These are phyloP conservation scores for Trinectes maculatus DNA, from an alignment of 2,113 vertebrate genomes.

Conservation along the genomic window DNA sequence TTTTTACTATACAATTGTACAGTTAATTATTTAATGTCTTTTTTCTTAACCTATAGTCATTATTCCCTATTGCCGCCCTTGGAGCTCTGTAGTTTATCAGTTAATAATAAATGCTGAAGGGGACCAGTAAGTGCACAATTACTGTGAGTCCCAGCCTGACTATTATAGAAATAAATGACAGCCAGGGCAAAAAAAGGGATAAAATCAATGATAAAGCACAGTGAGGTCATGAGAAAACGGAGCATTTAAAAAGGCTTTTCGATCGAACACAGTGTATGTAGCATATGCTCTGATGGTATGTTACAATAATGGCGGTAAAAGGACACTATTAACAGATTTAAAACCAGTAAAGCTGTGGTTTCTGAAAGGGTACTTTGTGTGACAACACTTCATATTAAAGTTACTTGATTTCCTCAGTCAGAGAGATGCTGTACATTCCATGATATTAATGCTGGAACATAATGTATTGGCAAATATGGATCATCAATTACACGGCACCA, in stretches of 20 bases:
- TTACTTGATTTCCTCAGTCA: neutral
- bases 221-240: neutral
- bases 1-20: too few relatives aligned
- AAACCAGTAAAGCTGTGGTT: neutral
- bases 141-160: neutral
- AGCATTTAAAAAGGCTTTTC: neutral
- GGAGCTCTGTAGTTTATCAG: neutral
- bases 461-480: neutral
- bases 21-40: neutral
- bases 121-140: neutral
- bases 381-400: neutral
- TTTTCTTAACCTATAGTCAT: neutral
- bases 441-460: neutral
- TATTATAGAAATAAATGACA: slow-evolving; percentile 10
- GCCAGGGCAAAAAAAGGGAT: neutral
- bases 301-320: neutral
- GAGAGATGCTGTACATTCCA: neutral
- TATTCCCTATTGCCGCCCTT: neutral
- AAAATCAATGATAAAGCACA: slow-evolving; percentile 1
- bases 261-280: neutral
- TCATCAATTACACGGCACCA: neutral
- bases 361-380: neutral
- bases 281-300: neutral
- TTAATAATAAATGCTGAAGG: neutral
- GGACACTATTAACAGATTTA: neutral